Conservation (phyloP, 1,140 invertebrate genomes). For the Drosophila lacertosa region DNA sequence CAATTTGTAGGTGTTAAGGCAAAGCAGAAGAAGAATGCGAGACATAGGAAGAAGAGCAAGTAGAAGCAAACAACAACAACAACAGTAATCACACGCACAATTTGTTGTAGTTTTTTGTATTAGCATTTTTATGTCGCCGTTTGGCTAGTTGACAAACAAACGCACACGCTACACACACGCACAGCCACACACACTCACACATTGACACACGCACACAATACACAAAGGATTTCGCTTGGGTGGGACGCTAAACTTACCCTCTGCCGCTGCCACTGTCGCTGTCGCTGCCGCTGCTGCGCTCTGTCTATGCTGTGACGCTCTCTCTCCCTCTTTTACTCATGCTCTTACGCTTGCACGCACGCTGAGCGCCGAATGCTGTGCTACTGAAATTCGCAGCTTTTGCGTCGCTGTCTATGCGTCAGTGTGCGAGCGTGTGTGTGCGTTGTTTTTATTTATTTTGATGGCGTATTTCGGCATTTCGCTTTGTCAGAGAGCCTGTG, state of each 20-base stretch:
- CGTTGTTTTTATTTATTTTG: conserved; percentile 75
- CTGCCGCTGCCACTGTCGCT: conserved; percentile 28
- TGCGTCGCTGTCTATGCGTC: conserved; percentile 23
- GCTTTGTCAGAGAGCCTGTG: conserved; percentile 65
- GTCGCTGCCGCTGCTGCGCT: conserved; percentile 25
- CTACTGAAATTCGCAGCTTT: conserved; percentile 68
- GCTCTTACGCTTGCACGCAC: conserved; percentile 12
- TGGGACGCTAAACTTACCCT: conserved; percentile 62
- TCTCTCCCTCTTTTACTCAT: conserved; percentile 23
- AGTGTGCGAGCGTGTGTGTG: conserved; percentile 24
- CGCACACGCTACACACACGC: conserved; percentile 36
- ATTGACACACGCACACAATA: conserved; percentile 35
- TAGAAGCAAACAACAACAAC: conserved; percentile 16
- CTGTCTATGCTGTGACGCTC: conserved; percentile 26
- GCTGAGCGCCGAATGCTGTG: conserved; percentile 70
- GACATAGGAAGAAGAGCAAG: not conserved
- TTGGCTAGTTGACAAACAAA: conserved; percentile 77
- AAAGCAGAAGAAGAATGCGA: too few relatives aligned
- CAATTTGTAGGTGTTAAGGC: conserved; percentile 62
- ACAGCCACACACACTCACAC: conserved; percentile 19
- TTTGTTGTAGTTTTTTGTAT: conserved; percentile 70
- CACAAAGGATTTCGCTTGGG: conserved; percentile 79
- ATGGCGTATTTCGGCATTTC: conserved; percentile 78
- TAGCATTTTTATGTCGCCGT: conserved; percentile 73
- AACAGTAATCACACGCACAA: too few relatives aligned